These are phyloP conservation scores for Hydraecia micacea DNA, from an alignment of 2,888 invertebrate genomes.

Conservation along the genomic window DNA sequence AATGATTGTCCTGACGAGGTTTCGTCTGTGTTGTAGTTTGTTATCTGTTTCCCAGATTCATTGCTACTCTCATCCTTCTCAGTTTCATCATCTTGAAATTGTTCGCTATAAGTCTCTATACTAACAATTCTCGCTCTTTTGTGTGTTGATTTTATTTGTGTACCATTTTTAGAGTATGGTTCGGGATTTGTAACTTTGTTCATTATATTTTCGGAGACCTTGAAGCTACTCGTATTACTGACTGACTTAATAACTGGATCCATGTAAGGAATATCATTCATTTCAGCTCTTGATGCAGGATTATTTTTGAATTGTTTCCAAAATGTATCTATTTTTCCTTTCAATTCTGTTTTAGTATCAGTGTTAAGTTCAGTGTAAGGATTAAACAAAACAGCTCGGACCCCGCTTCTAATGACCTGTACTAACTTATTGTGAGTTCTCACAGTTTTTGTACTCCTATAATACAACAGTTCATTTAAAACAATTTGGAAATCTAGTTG, in stretches of 20 bases:
- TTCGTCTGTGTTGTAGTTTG: background rate
- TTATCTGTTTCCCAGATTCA: background rate
- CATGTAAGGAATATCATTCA: background rate
- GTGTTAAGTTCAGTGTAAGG: slow-evolving; percentile 70
- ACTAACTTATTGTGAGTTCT: slow-evolving; percentile 63
- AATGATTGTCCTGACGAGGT: slow-evolving; percentile 8
- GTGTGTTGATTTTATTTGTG: too few species aligned
- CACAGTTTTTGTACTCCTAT: slow-evolving; percentile 60
- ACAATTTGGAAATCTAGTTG: slow-evolving; percentile 62
- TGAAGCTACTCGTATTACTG: too few species aligned
- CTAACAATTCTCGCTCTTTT: background rate
- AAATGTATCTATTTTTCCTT: slow-evolving; percentile 50
- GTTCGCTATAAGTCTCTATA: background rate
- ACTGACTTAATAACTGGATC: background rate
- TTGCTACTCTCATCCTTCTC: background rate
- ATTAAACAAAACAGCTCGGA: slow-evolving; percentile 73
- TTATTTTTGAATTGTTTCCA: slow-evolving; percentile 16
- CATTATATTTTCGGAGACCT: background rate
- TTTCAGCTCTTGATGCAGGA: background rate
- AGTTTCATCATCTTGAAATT: background rate
- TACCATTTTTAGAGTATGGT: background rate
- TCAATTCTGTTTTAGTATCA: slow-evolving; percentile 66
- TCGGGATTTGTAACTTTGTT: background rate
- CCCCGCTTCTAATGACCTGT: slow-evolving; percentile 64
- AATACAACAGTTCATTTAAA: slow-evolving; percentile 68